Evolutionary conservation across 2,113 vertebrate species (phyloP).

Genomic region (Hucho hucho): DNA sequence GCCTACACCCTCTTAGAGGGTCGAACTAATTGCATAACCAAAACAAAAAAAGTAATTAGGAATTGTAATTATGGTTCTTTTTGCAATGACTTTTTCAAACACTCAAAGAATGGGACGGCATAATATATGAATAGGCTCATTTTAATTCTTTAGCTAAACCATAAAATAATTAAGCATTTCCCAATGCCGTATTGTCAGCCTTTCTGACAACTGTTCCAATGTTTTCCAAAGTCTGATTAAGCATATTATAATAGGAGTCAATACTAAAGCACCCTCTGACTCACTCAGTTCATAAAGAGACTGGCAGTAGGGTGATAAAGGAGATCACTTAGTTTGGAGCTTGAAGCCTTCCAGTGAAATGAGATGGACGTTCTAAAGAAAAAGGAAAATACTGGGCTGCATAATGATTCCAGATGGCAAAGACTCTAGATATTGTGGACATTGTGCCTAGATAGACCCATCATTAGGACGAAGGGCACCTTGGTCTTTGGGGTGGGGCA

Average conservation of each 20-base stretch:
- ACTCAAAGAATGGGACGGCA: neutral
- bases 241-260: neutral
- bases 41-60: constrained; percentile 1
- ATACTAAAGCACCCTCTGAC: neutral
- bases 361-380: neutral
- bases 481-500: constrained; percentile 17
- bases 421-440: neutral
- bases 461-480: constrained; percentile 16
- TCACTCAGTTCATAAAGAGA: neutral
- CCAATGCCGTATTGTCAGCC: neutral
- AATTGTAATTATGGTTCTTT: constrained; percentile 12
- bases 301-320: neutral
- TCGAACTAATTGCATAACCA: constrained; percentile 13
- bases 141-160: neutral
- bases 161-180: neutral
- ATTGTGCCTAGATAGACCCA: neutral
- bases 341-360: neutral
- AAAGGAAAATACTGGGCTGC: neutral
- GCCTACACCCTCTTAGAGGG: neutral
- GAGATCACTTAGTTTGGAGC: neutral
- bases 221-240: neutral
- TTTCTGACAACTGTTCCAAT: neutral
- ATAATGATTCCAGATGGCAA: neutral
- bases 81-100: neutral
- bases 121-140: neutral